These are phyloP conservation scores for Drosophila bunnanda DNA, from an alignment of 2,888 invertebrate species.

Conservation along the genomic window DNA sequence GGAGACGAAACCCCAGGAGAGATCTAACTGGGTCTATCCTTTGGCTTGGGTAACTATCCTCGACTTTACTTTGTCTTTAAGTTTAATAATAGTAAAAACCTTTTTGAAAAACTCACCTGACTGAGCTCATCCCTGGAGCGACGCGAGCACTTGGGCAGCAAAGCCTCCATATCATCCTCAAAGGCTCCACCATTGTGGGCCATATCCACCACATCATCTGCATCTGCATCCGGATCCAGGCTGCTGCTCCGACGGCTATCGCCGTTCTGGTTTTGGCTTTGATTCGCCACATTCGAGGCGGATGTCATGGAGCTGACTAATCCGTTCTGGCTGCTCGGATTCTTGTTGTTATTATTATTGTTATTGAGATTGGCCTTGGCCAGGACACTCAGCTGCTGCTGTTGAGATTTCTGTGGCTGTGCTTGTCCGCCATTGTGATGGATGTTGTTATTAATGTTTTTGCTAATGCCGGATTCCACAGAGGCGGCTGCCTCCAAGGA, in stretches of 20 bases:
- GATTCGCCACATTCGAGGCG: slow-evolving; percentile 41
- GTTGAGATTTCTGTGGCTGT: slow-evolving; percentile 67
- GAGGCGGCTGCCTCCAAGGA: slow-evolving; percentile 46
- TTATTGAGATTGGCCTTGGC: slow-evolving; percentile 54
- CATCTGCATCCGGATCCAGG: slow-evolving; percentile 57
- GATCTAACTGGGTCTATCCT: background rate
- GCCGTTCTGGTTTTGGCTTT: slow-evolving; percentile 43
- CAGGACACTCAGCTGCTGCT: slow-evolving; percentile 31
- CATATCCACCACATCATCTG: slow-evolving; percentile 72
- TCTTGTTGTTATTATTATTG: slow-evolving; percentile 57
- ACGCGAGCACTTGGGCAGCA: slow-evolving; percentile 83
- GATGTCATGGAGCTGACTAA: slow-evolving; percentile 44
- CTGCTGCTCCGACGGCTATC: slow-evolving; percentile 65
- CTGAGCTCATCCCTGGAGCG: slow-evolving; percentile 85
- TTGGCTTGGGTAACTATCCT: background rate
- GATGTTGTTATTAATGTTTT: slow-evolving; percentile 63
- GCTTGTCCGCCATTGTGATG: slow-evolving; percentile 48
- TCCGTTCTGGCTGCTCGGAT: slow-evolving; percentile 51
- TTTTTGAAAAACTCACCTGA: slow-evolving; percentile 79
- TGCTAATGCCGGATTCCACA: slow-evolving; percentile 29
- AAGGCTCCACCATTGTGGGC: slow-evolving; percentile 80
- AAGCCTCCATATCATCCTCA: slow-evolving; percentile 84
- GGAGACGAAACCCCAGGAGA: slow-evolving; percentile 8
- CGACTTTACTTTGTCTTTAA: background rate
- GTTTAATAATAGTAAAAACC: background rate